Percentiles rank a stretch among this genome's conserved stretches.
Conservation (phyloP, 1,140 invertebrate species). For the Oreohelix idahoensis region DNA sequence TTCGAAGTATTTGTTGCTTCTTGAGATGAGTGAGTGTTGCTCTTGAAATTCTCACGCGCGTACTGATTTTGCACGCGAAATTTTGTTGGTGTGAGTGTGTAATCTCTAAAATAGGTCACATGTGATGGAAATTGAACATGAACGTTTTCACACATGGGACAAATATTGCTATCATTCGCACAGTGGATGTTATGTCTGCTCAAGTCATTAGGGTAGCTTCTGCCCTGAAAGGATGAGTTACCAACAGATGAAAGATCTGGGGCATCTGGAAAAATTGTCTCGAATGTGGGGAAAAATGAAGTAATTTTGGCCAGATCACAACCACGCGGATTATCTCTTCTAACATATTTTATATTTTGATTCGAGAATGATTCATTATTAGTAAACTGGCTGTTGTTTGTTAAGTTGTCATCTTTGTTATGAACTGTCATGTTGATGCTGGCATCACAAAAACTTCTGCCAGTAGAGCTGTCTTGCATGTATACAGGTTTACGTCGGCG, state of each 20-base stretch:
- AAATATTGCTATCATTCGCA: neutral
- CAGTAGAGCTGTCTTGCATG: neutral
- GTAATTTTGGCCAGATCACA: neutral
- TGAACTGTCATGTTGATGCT: neutral
- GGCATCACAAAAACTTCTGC: neutral
- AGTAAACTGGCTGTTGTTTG: neutral
- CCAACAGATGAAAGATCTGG: neutral
- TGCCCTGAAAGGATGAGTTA: neutral
- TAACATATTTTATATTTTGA: neutral
- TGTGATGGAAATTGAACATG: neutral
- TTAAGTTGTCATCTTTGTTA: neutral
- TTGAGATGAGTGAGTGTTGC: too few species aligned
- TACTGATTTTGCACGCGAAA: constrained; percentile 1
- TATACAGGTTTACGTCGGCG: neutral
- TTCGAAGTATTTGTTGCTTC: neutral
- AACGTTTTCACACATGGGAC: too few species aligned
- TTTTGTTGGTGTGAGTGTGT: constrained; percentile 23
- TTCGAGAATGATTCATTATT: neutral
- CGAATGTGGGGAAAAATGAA: neutral
- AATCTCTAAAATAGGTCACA: neutral
- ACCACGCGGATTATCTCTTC: neutral
- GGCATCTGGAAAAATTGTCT: neutral
- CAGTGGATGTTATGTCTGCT: neutral
- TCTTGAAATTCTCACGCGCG: neutral
- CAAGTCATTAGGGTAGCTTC: too few species aligned